Evolutionary conservation across 2,797 vertebrate species (phyloP).

Genomic region (Sebastes umbrosus): DNA sequence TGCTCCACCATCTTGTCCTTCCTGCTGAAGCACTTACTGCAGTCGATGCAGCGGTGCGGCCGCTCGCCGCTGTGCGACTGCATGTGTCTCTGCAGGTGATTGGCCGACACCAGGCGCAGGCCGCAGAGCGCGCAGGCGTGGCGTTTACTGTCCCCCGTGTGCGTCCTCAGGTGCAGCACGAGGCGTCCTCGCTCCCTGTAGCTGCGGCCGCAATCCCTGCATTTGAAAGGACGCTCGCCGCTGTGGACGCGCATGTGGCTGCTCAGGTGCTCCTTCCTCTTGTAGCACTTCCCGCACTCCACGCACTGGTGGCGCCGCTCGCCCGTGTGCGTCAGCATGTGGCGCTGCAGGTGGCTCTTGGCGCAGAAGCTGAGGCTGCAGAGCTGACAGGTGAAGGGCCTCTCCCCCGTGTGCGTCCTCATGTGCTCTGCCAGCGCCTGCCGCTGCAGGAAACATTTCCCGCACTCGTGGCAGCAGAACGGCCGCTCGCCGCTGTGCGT

Average conservation of each 20-base stretch:
- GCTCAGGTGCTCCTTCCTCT: conserved; percentile 28
- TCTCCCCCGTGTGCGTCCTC: background rate
- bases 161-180: background rate
- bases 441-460: conserved; percentile 13
- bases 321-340: conserved; percentile 9
- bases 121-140: background rate
- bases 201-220: conserved; percentile 13
- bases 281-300: conserved; percentile 27
- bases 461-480: conserved; percentile 24
- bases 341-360: conserved; percentile 21
- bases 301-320: conserved; percentile 26
- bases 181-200: background rate
- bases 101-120: background rate
- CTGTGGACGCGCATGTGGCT: conserved; percentile 34
- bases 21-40: conserved; percentile 12
- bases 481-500: background rate
- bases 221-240: conserved; percentile 28
- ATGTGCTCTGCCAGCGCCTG: conserved; percentile 10
- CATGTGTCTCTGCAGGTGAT: conserved; percentile 24
- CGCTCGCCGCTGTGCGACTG: conserved; percentile 12
- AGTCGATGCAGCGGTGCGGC: conserved; percentile 22
- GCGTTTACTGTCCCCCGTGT: background rate
- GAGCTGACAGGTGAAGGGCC: conserved; percentile 2
- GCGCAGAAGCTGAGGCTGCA: conserved; percentile 11
- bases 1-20: conserved; percentile 38